Conservation (phyloP, 2,888 invertebrate species). For the Dinocampus coccinellae region DNA sequence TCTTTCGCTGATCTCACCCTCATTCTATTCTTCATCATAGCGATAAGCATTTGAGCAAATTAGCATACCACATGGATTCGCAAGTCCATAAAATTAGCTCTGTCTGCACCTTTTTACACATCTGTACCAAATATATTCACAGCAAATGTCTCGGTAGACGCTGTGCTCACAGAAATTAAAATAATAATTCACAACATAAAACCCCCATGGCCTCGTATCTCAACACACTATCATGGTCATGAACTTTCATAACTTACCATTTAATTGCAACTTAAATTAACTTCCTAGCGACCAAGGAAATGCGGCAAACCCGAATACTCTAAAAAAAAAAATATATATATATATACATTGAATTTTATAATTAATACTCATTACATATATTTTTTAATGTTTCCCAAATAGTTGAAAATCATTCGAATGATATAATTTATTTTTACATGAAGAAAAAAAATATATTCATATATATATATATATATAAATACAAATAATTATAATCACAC, state of each 20-base stretch:
- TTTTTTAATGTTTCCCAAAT: too few species aligned
- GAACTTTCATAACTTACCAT: slow-evolving; percentile 51
- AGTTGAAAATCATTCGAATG: too few species aligned
- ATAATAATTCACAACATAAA: slow-evolving; percentile 60
- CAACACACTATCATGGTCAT: neutral
- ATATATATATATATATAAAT: too few species aligned
- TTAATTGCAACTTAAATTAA: slow-evolving; percentile 61
- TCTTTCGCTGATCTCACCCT: neutral
- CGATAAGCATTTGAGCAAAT: slow-evolving; percentile 52
- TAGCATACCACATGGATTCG: slow-evolving; percentile 58
- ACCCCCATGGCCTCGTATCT: slow-evolving; percentile 35
- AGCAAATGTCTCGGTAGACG: slow-evolving; percentile 41
- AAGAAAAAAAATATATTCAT: too few species aligned
- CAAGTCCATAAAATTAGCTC: slow-evolving; percentile 54
- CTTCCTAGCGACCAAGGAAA: slow-evolving; percentile 31
- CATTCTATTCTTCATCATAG: neutral
- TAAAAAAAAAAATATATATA: too few species aligned
- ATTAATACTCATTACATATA: too few species aligned
- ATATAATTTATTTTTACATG: too few species aligned
- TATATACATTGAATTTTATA: neutral
- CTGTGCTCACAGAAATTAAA: slow-evolving; percentile 57
- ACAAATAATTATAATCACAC: too few species aligned
- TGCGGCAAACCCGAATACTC: slow-evolving; percentile 4
- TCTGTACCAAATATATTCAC: neutral
- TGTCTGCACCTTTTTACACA: slow-evolving; percentile 40